Percentiles rank a stretch among this genome's conserved stretches.
phyloP scores from a whole-genome alignment of 2,113 vertebrate species.

The Indri indri region DNA sequence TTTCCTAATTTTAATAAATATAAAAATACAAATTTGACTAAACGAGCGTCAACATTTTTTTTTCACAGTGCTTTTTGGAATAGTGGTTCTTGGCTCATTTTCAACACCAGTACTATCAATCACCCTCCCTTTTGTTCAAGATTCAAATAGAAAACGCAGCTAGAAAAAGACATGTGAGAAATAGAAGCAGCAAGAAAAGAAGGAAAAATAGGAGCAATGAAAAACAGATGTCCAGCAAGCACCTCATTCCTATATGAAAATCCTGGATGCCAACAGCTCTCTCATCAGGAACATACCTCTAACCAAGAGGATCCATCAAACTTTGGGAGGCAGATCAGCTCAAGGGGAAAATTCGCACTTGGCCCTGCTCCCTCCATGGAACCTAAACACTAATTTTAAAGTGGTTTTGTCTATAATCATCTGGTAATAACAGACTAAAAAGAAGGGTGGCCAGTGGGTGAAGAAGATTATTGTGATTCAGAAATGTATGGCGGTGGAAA shows the following conservation, averaged over 20 bases:
- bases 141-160: conserved; percentile 32
- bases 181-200: not conserved
- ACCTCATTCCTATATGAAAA: conserved; percentile 51
- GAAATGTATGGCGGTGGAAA: not conserved
- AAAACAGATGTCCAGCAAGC: conserved; percentile 35
- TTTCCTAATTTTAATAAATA: conserved; percentile 31
- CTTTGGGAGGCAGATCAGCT: not conserved
- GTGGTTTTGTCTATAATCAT: conserved; percentile 3
- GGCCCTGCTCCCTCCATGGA: not conserved
- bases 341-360: not conserved
- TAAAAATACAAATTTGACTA: conserved; percentile 32
- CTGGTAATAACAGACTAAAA: not conserved
- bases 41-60: not conserved
- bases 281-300: conserved; percentile 63
- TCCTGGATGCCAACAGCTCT: conserved; percentile 45
- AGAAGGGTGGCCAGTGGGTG: not conserved
- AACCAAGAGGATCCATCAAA: conserved; percentile 57
- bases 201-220: not conserved
- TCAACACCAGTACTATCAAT: conserved; percentile 52
- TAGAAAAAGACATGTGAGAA: not conserved
- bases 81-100: conserved; percentile 21
- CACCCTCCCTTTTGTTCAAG: conserved; percentile 23
- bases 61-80: not conserved
- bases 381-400: conserved; percentile 28
- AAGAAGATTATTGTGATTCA: not conserved